Percentiles rank a stretch among this genome's conserved stretches.
These are phyloP conservation scores for Esox lucius DNA, from an alignment of 2,797 vertebrate species.

Conservation along the genomic window DNA sequence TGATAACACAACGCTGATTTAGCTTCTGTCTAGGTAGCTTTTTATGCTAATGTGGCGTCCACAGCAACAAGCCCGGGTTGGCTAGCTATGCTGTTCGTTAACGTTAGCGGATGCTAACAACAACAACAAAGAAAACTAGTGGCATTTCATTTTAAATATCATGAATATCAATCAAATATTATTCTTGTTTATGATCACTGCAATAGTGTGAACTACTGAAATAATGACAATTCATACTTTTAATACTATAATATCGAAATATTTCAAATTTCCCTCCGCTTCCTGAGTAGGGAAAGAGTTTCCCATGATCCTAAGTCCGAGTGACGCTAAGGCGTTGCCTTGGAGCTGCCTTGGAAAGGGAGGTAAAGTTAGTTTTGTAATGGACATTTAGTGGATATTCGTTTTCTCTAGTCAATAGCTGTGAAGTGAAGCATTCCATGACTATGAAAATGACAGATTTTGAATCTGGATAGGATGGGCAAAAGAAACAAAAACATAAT, in stretches of 20 bases:
- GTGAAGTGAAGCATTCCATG: no score
- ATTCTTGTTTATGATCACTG: neutral
- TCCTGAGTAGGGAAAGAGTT: slow-evolving; percentile 29
- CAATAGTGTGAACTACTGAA: neutral
- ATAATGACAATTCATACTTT: neutral
- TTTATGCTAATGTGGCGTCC: neutral
- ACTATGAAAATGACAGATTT: no score
- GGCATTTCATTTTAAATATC: neutral
- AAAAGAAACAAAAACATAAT: no score
- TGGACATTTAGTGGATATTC: no score
- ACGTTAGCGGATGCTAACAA: slow-evolving; percentile 1
- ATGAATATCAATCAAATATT: neutral
- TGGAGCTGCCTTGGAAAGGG: slow-evolving; percentile 11
- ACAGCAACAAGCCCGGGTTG: neutral
- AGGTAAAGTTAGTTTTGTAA: no score
- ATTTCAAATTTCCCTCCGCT: slow-evolving; percentile 77
- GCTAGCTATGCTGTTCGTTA: slow-evolving; percentile 13
- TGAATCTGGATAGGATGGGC: no score
- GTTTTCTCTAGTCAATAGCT: no score
- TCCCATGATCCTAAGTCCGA: slow-evolving; percentile 64
- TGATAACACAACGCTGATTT: neutral
- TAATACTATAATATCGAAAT: slow-evolving; percentile 24
- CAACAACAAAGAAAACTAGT: neutral
- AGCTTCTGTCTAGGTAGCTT: neutral
- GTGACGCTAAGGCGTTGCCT: slow-evolving; percentile 64